A percentile compares a stretch with the other conserved stretches of the same genome.
These are phyloP conservation scores for Carcharodon carcharias DNA, from an alignment of 2,797 vertebrate species.

Conservation along the genomic window DNA sequence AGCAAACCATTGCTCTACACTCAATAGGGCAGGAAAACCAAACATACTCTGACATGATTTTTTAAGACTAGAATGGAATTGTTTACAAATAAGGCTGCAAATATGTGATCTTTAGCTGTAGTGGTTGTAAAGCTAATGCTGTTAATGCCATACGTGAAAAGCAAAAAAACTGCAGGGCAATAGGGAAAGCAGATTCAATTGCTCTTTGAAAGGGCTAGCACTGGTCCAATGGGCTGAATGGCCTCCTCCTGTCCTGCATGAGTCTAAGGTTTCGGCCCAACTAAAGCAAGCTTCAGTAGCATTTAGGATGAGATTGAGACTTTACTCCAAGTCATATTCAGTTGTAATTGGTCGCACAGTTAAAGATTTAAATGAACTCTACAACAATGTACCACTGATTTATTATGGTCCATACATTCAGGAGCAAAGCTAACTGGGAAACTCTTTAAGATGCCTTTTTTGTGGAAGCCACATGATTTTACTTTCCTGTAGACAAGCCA, in stretches of 20 bases:
- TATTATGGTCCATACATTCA: not conserved
- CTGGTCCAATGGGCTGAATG: not conserved
- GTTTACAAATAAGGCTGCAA: not conserved
- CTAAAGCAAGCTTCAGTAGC: not conserved
- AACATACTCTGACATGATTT: not conserved
- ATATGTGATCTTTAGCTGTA: not conserved
- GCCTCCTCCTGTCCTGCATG: not conserved
- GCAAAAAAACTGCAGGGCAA: not conserved
- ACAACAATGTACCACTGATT: not conserved
- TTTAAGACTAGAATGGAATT: not conserved
- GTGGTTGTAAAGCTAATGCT: not conserved
- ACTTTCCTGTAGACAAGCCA: constrained; percentile 22
- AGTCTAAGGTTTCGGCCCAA: not conserved
- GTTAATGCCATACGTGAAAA: not conserved
- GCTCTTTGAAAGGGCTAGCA: not conserved
- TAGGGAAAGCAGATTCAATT: not conserved
- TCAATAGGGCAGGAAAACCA: not conserved
- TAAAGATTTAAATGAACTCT: not conserved
- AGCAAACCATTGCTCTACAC: not conserved
- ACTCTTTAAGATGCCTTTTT: not conserved
- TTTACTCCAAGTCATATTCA: not conserved
- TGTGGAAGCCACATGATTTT: not conserved
- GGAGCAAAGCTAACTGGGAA: not conserved
- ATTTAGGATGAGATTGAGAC: not conserved
- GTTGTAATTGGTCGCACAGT: not conserved